A percentile compares a stretch with the other conserved stretches of the same genome.
Conservation (phyloP, 1,140 invertebrate species). For the Polypedilum pembai region DNA sequence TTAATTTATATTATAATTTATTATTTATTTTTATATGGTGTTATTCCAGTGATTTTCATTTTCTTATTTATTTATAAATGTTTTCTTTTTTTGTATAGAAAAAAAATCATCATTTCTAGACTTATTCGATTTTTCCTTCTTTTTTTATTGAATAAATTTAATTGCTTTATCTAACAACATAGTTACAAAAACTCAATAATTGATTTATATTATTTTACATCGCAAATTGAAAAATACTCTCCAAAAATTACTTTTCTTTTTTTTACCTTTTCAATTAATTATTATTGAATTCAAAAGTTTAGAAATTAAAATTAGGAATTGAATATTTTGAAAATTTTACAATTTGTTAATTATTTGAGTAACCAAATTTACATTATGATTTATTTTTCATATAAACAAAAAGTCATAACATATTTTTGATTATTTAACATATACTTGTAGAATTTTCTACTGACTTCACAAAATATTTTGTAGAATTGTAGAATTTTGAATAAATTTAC, state of each 20-base stretch:
- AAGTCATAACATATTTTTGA: no score
- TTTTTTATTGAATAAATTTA: not conserved
- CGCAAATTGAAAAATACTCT: not conserved
- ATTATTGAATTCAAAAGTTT: not conserved
- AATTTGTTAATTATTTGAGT: no score
- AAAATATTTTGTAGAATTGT: no score
- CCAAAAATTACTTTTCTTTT: not conserved
- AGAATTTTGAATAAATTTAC: no score
- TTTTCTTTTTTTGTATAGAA: not conserved
- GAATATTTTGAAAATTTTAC: not conserved
- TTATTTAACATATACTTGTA: no score
- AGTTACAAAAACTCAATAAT: slow-evolving; percentile 24
- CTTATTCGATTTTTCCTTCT: not conserved
- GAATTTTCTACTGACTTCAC: no score
- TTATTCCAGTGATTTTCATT: slow-evolving; percentile 11
- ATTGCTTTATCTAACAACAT: slow-evolving; percentile 22
- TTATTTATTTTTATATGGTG: slow-evolving; percentile 25
- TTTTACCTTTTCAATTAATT: not conserved
- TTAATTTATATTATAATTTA: slow-evolving; percentile 25
- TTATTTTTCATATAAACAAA: no score
- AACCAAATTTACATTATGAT: no score
- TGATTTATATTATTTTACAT: slow-evolving; percentile 22
- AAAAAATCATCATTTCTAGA: slow-evolving; percentile 1
- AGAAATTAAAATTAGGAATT: not conserved
- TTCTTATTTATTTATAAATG: slow-evolving; percentile 22